Evolutionary conservation across 2,113 vertebrate genomes (phyloP), one percentile per base, ranked within the genome.

Genomic region (Pluvialis apricaria): DNA sequence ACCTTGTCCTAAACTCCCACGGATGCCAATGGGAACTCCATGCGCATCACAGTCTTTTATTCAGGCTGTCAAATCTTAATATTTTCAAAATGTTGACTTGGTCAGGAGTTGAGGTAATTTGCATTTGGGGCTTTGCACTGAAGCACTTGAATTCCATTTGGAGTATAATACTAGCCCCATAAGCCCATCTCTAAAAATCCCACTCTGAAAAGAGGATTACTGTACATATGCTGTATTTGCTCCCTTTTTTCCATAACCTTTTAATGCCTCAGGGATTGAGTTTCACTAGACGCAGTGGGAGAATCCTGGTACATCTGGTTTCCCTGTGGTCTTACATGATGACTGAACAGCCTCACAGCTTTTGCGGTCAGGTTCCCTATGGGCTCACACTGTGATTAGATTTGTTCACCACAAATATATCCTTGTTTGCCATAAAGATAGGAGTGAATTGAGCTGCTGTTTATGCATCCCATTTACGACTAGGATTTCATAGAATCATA

Each of bases 231-330:
- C 90, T 95, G 42, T 83, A 94, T 96, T 96, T 92, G 47, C 90
- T 96, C 88, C 94, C 64, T 90, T 96, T 95, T 97, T 95, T 86
- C 78, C 94, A 77, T 94, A 96, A 82, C 93, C 79, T 95, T 95
- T 95, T 90, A 97, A 97, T 97, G 91, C 95, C 95, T 91, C 60
- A 83, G 95, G 94, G 97, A 97, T 36, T 95, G 94, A 90, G 60
- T 95, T 95, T 96, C 89, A 82, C 62, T 91, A 94, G 82, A 90
- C 96, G 2, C 97, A 97, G 95, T 96, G 95, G 96, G 96, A 94
- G 95, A 96, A 97, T 95, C 93, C 84, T 86, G 92, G 94, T 96
- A 97, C 97, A 97, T 97, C 97, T 97, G 96, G 96, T 97, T 97
- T 97, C 91, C 95, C 97, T 91, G 96, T 96, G 94, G 97, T 97